Evolutionary conservation across 2,113 vertebrate species (phyloP).

Genomic region (Puntigrus tetrazona): DNA sequence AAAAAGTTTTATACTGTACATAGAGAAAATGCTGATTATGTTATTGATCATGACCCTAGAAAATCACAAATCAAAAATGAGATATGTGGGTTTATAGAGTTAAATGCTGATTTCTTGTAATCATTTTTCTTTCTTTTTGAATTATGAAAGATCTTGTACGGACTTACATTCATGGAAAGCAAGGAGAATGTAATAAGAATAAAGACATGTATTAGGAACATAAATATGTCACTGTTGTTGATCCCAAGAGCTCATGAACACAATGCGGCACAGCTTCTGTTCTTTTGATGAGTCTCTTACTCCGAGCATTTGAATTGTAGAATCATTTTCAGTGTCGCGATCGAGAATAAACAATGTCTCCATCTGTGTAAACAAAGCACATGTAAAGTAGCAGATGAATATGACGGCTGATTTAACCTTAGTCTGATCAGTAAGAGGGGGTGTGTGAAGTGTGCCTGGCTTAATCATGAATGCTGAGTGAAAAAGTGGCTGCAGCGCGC

Average conservation of each 20-base stretch:
- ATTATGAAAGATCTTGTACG: neutral
- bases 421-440: constrained; percentile 16
- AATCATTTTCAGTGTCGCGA: constrained; percentile 11
- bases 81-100: neutral
- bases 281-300: constrained; percentile 7
- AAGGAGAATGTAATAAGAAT: neutral
- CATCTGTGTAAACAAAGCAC: constrained; percentile 7
- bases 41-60: neutral
- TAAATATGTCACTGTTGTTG: neutral
- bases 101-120: neutral
- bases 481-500: constrained; percentile 57
- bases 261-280: neutral
- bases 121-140: neutral
- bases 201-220: neutral
- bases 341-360: neutral
- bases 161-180: neutral
- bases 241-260: neutral
- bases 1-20: no score
- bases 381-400: constrained; percentile 20
- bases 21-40: neutral
- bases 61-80: neutral
- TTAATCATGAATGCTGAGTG: constrained; percentile 12
- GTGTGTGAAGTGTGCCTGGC: constrained; percentile 12
- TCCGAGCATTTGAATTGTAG: constrained; percentile 21
- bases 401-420: constrained; percentile 35